Percentiles rank a stretch among this genome's conserved stretches.
Evolutionary conservation across 2,797 vertebrate genomes (phyloP).

Genomic region (Enteromius unitaeniatus): DNA sequence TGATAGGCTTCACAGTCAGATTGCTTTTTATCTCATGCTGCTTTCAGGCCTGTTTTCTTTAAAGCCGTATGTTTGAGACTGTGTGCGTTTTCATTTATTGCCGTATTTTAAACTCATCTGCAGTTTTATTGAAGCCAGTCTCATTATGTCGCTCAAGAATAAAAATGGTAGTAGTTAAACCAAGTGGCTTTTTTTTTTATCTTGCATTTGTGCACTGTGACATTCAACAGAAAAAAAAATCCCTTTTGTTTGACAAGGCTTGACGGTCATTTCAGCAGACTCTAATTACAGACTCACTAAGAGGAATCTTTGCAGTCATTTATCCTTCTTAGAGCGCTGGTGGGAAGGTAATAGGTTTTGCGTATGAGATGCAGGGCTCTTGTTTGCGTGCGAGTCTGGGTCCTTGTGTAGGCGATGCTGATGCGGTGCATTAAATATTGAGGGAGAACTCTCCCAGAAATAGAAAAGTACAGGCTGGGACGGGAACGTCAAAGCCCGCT

Average conservation of each 20-base stretch:
- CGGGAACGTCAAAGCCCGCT: constrained; percentile 56
- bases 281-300: constrained; percentile 43
- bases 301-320: constrained; percentile 45
- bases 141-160: background rate
- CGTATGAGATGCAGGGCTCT: constrained; percentile 68
- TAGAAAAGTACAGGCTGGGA: constrained; percentile 69
- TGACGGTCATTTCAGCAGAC: constrained; percentile 36
- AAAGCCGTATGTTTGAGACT: background rate
- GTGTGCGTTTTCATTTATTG: background rate
- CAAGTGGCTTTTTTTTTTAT: background rate
- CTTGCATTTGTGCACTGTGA: background rate
- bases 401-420: constrained; percentile 78
- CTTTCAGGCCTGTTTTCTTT: constrained; percentile 9
- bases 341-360: constrained; percentile 42
- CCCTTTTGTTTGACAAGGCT: background rate
- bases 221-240: background rate
- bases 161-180: background rate
- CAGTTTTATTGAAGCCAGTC: background rate
- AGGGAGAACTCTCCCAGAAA: constrained; percentile 77
- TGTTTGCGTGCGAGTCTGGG: constrained; percentile 77
- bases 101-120: background rate
- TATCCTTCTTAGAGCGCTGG: constrained; percentile 29
- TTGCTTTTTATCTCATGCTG: constrained; percentile 25
- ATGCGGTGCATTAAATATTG: constrained; percentile 83
- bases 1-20: background rate